Evolutionary conservation across 2,888 invertebrate species (phyloP).

Genomic region (Ceraclea dissimilis): DNA sequence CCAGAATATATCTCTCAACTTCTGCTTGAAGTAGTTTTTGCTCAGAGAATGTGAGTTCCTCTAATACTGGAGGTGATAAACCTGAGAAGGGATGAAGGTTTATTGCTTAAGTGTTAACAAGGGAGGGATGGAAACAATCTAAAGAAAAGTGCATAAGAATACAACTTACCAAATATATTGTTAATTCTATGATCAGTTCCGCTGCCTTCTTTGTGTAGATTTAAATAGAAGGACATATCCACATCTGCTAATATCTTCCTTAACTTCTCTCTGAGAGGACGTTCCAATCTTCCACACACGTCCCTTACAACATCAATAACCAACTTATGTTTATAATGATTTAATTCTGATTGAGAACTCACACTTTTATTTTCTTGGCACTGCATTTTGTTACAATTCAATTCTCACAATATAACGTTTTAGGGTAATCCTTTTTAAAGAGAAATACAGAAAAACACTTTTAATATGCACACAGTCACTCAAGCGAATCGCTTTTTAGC

Average conservation of each 20-base stretch:
- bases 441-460: too few relatives aligned
- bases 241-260: slow-evolving; percentile 40
- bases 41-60: slow-evolving; percentile 40
- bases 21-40: slow-evolving; percentile 32
- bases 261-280: slow-evolving; percentile 36
- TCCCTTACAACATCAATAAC: slow-evolving; percentile 10
- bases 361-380: too few relatives aligned
- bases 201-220: slow-evolving; percentile 39
- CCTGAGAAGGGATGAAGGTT: slow-evolving; percentile 34
- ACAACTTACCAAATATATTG: slow-evolving; percentile 36
- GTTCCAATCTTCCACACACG: background rate
- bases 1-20: slow-evolving; percentile 38
- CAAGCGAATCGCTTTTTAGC: too few relatives aligned
- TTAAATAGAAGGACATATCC: slow-evolving; percentile 38
- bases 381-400: too few relatives aligned
- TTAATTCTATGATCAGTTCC: slow-evolving; percentile 41
- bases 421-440: too few relatives aligned
- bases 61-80: slow-evolving; percentile 36
- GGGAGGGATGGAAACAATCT: too few relatives aligned
- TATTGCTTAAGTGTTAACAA: too few relatives aligned
- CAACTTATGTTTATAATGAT: slow-evolving; percentile 13
- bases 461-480: too few relatives aligned
- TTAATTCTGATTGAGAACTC: slow-evolving; percentile 1
- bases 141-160: background rate
- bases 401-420: too few relatives aligned